A percentile compares a stretch with the other conserved stretches of the same genome.
Conservation (phyloP, 1,140 invertebrate genomes). For the Hycleus cichorii region DNA sequence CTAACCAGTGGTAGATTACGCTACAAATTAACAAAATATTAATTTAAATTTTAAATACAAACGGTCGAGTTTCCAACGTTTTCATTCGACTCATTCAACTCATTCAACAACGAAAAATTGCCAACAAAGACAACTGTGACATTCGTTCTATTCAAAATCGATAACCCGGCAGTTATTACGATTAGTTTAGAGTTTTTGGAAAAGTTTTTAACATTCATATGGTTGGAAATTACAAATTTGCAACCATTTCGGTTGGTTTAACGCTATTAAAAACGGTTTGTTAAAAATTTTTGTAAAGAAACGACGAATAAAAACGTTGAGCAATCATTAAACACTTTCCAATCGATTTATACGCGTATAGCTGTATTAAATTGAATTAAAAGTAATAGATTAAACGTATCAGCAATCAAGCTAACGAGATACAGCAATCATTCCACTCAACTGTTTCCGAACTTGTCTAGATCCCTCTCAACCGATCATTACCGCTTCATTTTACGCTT, state of each 20-base stretch:
- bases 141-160: neutral
- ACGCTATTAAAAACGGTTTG: no score
- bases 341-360: no score
- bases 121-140: no score
- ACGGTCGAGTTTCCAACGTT: neutral
- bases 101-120: neutral
- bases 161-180: neutral
- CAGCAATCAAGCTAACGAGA: constrained; percentile 17
- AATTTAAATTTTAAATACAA: neutral
- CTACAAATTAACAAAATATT: neutral
- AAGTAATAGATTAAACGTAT: constrained; percentile 20
- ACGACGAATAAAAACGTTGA: no score
- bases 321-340: no score
- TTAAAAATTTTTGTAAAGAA: no score
- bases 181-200: no score
- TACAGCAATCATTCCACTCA: constrained; percentile 19
- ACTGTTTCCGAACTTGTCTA: constrained; percentile 1
- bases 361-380: constrained; percentile 9
- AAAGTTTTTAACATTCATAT: no score
- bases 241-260: no score
- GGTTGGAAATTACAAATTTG: no score
- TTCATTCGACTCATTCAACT: neutral
- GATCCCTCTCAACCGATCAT: constrained; percentile 14
- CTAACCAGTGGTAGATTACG: no score
- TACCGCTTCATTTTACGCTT: constrained; percentile 16